Conservation (phyloP, 1,140 invertebrate species). For the Sycophaga agraensis region DNA sequence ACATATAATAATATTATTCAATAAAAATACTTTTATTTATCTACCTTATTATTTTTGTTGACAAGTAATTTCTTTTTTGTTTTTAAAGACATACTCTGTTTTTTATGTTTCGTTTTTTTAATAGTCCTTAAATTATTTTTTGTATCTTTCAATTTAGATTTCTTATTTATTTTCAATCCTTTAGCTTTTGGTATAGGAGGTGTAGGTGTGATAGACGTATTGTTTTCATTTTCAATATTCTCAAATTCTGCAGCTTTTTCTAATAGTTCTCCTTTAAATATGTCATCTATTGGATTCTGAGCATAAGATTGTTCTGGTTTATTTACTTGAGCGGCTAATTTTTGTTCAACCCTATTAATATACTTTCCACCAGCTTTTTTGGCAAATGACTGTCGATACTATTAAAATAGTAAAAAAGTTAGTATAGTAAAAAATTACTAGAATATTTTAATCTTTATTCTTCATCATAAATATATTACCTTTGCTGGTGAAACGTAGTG, state of each 20-base stretch:
- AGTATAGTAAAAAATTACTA: neutral
- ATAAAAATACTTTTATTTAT: slow-evolving; percentile 31
- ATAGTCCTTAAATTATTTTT: slow-evolving; percentile 20
- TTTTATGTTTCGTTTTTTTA: slow-evolving; percentile 18
- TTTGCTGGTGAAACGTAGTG: slow-evolving; percentile 88
- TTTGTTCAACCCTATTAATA: slow-evolving; percentile 74
- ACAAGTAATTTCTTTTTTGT: slow-evolving; percentile 31
- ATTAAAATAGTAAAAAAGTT: slow-evolving; percentile 23
- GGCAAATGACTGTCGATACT: slow-evolving; percentile 70
- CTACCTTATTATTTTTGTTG: slow-evolving; percentile 42
- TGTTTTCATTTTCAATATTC: slow-evolving; percentile 25
- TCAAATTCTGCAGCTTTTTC: slow-evolving; percentile 49
- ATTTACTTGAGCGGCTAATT: slow-evolving; percentile 69
- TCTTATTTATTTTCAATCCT: neutral
- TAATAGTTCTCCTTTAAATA: slow-evolving; percentile 63
- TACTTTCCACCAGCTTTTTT: slow-evolving; percentile 76
- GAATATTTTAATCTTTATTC: neutral
- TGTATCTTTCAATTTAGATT: neutral
- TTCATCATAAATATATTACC: slow-evolving; percentile 47
- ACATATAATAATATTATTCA: slow-evolving; percentile 23
- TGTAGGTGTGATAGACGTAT: neutral
- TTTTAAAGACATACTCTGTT: slow-evolving; percentile 30
- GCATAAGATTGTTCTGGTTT: slow-evolving; percentile 72
- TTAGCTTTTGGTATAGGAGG: neutral
- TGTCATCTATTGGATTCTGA: slow-evolving; percentile 65